Percentiles rank a stretch among this genome's conserved stretches.
phyloP scores from a whole-genome alignment of 2,113 vertebrate species.

The Ophthalmolycus amberensis region DNA sequence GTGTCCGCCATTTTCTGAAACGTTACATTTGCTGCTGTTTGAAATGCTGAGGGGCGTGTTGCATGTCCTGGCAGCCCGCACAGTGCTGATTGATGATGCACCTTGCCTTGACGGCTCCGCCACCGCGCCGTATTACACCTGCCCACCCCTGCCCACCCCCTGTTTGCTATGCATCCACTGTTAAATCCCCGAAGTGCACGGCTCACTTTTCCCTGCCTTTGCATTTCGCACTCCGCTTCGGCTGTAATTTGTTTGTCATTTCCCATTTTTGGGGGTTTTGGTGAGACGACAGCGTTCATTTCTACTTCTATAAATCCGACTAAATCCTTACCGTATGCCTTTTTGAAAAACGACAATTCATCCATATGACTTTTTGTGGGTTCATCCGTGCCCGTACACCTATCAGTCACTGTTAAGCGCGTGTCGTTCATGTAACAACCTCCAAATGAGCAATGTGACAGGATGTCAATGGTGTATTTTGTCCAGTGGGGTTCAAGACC shows the following conservation, averaged over 20 bases:
- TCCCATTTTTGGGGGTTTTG: neutral
- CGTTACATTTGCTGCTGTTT: conserved; percentile 28
- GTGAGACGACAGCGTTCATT: neutral
- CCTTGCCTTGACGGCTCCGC: conserved; percentile 31
- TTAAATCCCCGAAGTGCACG: conserved; percentile 24
- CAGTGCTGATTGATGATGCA: conserved; percentile 59
- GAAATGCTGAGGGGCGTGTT: conserved; percentile 32
- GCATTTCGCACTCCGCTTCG: neutral
- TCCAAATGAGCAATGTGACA: conserved; percentile 52
- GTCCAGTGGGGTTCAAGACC: conserved; percentile 43
- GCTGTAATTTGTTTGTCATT: neutral
- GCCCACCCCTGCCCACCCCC: conserved; percentile 16
- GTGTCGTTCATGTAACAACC: conserved; percentile 3
- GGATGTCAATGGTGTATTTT: neutral
- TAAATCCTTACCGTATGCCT: neutral
- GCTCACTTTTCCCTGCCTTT: neutral
- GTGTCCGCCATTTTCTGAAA: conserved; percentile 9
- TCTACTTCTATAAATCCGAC: neutral
- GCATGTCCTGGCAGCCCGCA: conserved; percentile 40
- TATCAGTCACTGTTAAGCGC: conserved; percentile 10
- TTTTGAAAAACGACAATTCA: neutral
- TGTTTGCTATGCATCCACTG: conserved; percentile 35
- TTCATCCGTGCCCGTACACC: neutral
- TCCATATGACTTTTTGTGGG: neutral
- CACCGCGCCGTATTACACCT: conserved; percentile 31